Conservation (phyloP, 1,140 invertebrate genomes). For the Watersipora subatra region DNA sequence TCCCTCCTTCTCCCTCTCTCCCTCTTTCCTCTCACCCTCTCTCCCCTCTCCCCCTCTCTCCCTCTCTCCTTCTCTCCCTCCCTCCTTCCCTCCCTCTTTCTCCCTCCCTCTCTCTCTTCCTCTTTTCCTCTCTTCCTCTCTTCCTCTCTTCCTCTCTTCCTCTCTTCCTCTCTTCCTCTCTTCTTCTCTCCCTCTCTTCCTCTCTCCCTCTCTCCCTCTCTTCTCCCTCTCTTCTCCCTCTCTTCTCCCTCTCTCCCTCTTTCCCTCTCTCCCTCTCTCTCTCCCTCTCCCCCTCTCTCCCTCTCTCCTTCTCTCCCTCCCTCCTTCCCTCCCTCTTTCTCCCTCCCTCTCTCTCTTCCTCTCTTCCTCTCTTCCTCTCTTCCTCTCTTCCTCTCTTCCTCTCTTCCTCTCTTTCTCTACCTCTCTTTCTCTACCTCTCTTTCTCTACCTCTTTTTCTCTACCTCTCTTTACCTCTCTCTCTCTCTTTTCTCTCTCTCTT, state of each 20-base stretch:
- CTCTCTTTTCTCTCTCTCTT: too few species aligned
- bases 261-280: slow-evolving; percentile 53
- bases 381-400: too few species aligned
- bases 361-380: too few species aligned
- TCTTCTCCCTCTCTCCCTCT: slow-evolving; percentile 53
- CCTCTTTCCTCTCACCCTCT: too few species aligned
- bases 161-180: neutral
- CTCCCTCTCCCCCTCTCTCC: slow-evolving; percentile 61
- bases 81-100: neutral
- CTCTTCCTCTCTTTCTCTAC: too few species aligned
- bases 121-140: neutral
- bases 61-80: neutral
- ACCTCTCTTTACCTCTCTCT: too few species aligned
- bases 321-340: slow-evolving; percentile 53
- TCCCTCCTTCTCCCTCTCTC: neutral
- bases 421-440: too few species aligned
- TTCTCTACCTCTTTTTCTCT: too few species aligned
- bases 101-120: neutral
- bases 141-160: slow-evolving; percentile 2
- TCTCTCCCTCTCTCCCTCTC: slow-evolving; percentile 46
- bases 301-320: slow-evolving; percentile 75
- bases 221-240: slow-evolving; percentile 41
- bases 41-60: neutral
- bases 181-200: slow-evolving; percentile 11
- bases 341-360: slow-evolving; percentile 45